Percentiles rank a stretch among this genome's conserved stretches.
Conservation (phyloP, 1,140 invertebrate species). For the Hyposmocoma kahamanoa region DNA sequence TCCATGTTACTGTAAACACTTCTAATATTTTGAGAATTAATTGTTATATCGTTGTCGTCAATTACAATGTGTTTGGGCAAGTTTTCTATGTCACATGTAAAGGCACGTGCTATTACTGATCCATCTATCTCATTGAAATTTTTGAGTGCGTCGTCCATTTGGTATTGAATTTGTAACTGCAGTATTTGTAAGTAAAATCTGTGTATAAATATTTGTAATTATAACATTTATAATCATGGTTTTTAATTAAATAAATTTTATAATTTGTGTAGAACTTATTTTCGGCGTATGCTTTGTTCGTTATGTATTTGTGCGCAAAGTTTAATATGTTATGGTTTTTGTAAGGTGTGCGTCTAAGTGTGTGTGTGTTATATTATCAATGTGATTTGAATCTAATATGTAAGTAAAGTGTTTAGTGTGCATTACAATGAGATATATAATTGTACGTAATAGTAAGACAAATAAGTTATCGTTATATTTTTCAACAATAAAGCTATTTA, state of each 20-base stretch:
- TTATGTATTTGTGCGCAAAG: too few species aligned
- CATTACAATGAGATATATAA: neutral
- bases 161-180: neutral
- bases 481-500: neutral
- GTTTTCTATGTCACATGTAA: slow-evolving; percentile 10
- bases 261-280: neutral
- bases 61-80: neutral
- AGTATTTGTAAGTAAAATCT: too few species aligned
- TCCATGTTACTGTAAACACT: neutral
- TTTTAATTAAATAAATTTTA: neutral
- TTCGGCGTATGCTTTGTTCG: neutral
- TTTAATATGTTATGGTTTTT: too few species aligned
- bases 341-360: too few species aligned
- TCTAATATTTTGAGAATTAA: neutral
- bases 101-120: neutral
- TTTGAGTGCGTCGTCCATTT: neutral
- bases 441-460: neutral
- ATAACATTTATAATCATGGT: neutral
- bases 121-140: slow-evolving; percentile 13
- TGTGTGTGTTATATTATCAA: neutral
- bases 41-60: neutral
- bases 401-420: neutral
- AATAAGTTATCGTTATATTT: neutral
- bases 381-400: neutral
- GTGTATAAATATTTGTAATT: too few species aligned